Conservation (phyloP, 2,888 invertebrate genomes). For the Pheosia gnoma region DNA sequence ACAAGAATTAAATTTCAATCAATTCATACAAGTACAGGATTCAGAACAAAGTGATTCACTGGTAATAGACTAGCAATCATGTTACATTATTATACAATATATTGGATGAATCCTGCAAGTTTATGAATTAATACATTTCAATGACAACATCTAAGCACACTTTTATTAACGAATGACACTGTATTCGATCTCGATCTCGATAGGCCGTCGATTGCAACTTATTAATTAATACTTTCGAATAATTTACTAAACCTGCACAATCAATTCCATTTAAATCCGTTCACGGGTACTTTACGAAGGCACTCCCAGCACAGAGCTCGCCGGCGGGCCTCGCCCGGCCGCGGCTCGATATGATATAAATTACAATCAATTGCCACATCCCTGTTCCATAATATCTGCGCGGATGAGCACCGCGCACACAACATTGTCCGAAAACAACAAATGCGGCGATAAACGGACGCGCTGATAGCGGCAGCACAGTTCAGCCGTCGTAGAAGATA, state of each 20-base stretch:
- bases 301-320: constrained; percentile 57
- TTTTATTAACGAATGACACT: constrained; percentile 32
- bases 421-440: constrained; percentile 14
- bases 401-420: constrained; percentile 19
- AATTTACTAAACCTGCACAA: constrained; percentile 48
- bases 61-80: constrained; percentile 26
- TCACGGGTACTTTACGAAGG: constrained; percentile 52
- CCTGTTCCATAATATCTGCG: constrained; percentile 37
- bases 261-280: constrained; percentile 49
- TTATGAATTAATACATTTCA: constrained; percentile 35
- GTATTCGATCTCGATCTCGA: constrained; percentile 46
- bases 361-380: constrained; percentile 46
- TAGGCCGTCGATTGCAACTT: constrained; percentile 54
- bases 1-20: constrained; percentile 21
- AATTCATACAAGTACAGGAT: constrained; percentile 35
- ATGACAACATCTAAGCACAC: constrained; percentile 47
- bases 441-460: neutral
- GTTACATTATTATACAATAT: neutral
- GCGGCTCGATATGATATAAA: constrained; percentile 40
- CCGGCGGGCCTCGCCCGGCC: constrained; percentile 39
- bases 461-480: neutral
- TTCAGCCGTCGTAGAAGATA: neutral
- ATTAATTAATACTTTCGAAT: constrained; percentile 71
- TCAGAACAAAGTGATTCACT: constrained; percentile 27
- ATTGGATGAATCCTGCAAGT: constrained; percentile 33